These are phyloP conservation scores for Gavia stellata DNA, from an alignment of 2,113 vertebrate species.

Conservation along the genomic window DNA sequence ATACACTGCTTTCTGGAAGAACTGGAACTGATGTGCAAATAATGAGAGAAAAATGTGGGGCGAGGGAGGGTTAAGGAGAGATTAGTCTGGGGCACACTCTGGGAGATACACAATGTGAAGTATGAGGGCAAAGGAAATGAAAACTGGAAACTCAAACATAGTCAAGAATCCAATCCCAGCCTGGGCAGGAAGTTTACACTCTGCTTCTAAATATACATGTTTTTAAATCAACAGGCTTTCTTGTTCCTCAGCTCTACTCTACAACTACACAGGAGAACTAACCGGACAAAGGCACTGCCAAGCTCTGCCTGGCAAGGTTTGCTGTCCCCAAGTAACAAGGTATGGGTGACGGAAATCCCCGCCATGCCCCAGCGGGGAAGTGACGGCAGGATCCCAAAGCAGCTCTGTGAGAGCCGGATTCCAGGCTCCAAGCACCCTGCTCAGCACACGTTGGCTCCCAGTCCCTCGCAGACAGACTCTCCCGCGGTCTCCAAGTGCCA, in stretches of 20 bases:
- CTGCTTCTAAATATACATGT: slow-evolving; percentile 77
- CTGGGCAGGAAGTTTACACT: slow-evolving; percentile 78
- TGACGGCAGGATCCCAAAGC: background rate
- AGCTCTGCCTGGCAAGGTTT: background rate
- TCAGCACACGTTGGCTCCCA: fast-evolving
- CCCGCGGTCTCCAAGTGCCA: background rate
- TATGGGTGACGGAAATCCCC: background rate
- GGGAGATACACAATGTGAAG: slow-evolving; percentile 67
- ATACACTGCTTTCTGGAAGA: slow-evolving; percentile 25
- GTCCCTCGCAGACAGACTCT: background rate
- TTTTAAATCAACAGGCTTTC: slow-evolving; percentile 75
- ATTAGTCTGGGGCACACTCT: slow-evolving; percentile 64
- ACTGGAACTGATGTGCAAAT: slow-evolving; percentile 47
- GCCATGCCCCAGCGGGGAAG: background rate
- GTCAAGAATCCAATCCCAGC: slow-evolving; percentile 67
- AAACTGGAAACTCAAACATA: slow-evolving; percentile 73
- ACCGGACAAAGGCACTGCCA: slow-evolving; percentile 1
- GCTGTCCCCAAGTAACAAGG: background rate
- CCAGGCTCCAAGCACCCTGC: background rate
- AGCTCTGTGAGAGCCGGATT: background rate
- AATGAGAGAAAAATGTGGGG: slow-evolving; percentile 55
- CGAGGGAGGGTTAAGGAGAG: slow-evolving; percentile 45
- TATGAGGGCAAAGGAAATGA: slow-evolving; percentile 68
- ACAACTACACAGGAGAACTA: background rate
- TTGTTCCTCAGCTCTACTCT: slow-evolving; percentile 59